phyloP scores from a whole-genome alignment of 2,113 vertebrate species.

The Phyllopteryx taeniolatus region DNA sequence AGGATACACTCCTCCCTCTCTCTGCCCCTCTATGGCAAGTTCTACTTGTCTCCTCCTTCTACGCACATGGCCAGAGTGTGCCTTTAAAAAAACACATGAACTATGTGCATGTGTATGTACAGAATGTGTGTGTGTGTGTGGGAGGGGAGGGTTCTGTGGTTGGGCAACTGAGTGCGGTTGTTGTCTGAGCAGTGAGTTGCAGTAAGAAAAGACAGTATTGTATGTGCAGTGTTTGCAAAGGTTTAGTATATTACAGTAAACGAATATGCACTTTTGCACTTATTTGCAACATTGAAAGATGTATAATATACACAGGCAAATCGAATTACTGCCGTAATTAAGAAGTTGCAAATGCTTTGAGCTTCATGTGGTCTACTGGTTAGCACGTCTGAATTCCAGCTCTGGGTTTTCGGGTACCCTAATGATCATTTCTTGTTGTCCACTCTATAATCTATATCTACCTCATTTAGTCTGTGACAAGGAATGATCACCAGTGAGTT shows the following conservation, averaged over 20 bases:
- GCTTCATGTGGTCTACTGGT: neutral
- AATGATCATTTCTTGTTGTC: neutral
- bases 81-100: constrained; percentile 51
- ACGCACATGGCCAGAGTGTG: constrained; percentile 30
- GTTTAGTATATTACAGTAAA: neutral
- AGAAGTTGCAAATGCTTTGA: neutral
- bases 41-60: constrained; percentile 33
- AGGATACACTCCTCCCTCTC: constrained; percentile 38
- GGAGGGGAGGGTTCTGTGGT: constrained; percentile 1
- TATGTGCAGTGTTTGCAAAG: neutral
- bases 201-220: neutral
- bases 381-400: neutral
- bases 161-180: constrained; percentile 9
- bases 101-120: constrained; percentile 28
- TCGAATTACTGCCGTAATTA: neutral
- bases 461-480: neutral
- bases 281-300: neutral
- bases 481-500: neutral
- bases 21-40: constrained; percentile 20
- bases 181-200: neutral
- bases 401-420: neutral
- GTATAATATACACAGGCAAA: neutral
- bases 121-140: constrained; percentile 18
- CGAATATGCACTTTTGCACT: neutral
- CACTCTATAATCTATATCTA: neutral